phyloP scores from a whole-genome alignment of 30 jellyfish, hydroid and myxozoan genomes.

The Chironex yamaguchii region DNA sequence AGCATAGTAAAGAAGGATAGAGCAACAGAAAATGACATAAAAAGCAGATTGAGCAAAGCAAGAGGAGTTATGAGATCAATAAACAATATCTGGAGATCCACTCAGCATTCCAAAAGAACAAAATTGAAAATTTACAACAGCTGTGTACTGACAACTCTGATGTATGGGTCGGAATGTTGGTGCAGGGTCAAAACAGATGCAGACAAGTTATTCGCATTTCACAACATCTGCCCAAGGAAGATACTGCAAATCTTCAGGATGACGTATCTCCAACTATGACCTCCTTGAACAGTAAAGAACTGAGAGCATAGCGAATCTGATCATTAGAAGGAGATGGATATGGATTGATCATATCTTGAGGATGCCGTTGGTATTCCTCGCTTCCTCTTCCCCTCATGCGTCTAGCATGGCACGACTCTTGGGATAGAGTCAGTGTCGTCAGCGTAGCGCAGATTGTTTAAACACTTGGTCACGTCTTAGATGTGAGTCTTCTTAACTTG shows the following conservation, averaged over 20 bases:
- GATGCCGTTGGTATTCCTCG: too few relatives aligned
- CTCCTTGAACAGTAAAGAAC: too few relatives aligned
- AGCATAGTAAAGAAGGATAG: background rate
- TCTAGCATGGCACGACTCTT: too few relatives aligned
- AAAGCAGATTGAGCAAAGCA: background rate
- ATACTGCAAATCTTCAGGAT: too few relatives aligned
- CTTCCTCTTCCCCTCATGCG: too few relatives aligned
- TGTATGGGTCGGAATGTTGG: background rate
- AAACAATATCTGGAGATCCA: background rate
- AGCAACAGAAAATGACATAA: background rate
- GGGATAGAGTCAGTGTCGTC: too few relatives aligned
- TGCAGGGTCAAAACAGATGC: background rate
- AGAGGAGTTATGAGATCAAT: background rate
- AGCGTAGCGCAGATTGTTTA: too few relatives aligned
- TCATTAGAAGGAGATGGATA: background rate
- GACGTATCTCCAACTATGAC: background rate
- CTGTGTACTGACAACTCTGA: background rate
- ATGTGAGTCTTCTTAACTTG: too few relatives aligned
- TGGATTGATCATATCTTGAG: background rate
- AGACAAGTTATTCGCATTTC: background rate
- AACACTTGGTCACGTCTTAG: too few relatives aligned
- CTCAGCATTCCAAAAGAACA: background rate
- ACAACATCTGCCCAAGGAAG: background rate
- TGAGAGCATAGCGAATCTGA: background rate
- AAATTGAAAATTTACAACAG: background rate